These are phyloP conservation scores for Carduelis carduelis DNA, from an alignment of 2,797 vertebrate species.

Conservation along the genomic window DNA sequence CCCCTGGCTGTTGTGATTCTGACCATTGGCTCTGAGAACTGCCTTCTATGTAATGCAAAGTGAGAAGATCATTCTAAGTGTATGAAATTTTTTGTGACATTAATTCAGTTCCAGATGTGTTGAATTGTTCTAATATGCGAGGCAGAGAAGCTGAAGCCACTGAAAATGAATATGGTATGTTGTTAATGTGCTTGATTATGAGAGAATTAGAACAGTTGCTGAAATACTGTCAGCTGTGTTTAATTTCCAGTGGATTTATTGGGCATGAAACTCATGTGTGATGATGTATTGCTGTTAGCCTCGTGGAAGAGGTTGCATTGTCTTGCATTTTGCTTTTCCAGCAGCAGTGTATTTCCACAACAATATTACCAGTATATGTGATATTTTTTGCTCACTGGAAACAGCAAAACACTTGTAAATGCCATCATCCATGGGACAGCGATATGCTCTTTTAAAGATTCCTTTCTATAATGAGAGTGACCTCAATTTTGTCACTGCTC, in stretches of 20 bases:
- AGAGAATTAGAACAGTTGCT: conserved; percentile 25
- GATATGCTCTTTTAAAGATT: neutral
- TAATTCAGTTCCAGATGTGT: conserved; percentile 42
- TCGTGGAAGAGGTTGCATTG: neutral
- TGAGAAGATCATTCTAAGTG: neutral
- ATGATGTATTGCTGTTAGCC: neutral
- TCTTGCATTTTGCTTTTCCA: neutral
- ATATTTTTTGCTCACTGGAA: neutral
- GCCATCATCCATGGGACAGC: neutral
- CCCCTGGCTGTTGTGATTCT: neutral
- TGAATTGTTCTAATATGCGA: conserved; percentile 1
- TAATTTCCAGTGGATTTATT: conserved; percentile 32
- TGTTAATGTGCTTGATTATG: conserved; percentile 24
- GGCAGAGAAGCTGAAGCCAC: neutral
- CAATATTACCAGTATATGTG: neutral
- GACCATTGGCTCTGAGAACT: neutral
- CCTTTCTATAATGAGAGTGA: neutral
- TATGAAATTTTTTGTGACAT: conserved; percentile 8
- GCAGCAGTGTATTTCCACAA: neutral
- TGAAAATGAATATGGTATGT: neutral
- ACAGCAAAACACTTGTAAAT: conserved; percentile 14
- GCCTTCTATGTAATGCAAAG: neutral
- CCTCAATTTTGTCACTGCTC: neutral
- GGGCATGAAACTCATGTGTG: neutral
- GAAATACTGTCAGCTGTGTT: conserved; percentile 19